Evolutionary conservation across 2,888 invertebrate genomes (phyloP).

Genomic region (Campopleginae sp.): DNA sequence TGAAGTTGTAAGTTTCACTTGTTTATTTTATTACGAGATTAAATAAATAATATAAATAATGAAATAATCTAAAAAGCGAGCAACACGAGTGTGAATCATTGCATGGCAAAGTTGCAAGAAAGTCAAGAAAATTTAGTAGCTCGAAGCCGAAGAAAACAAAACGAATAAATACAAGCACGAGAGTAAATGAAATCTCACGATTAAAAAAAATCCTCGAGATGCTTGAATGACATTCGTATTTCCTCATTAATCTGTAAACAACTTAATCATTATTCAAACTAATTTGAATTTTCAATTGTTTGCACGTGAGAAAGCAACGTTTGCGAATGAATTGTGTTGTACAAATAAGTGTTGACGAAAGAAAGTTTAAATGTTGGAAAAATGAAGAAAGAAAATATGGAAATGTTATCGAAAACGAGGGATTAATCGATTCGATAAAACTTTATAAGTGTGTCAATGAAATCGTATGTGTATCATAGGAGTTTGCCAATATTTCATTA

Average conservation of each 20-base stretch:
- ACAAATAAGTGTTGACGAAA: slow-evolving; percentile 57
- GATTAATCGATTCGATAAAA: slow-evolving; percentile 31
- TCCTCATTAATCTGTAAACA: slow-evolving; percentile 8
- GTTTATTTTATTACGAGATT: slow-evolving; percentile 67
- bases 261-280: slow-evolving; percentile 25
- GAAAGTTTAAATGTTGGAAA: not conserved
- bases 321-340: slow-evolving; percentile 57
- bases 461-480: slow-evolving; percentile 52
- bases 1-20: slow-evolving; percentile 61
- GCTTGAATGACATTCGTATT: slow-evolving; percentile 45
- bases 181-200: not conserved
- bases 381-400: slow-evolving; percentile 5
- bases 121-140: not conserved
- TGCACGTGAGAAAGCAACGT: slow-evolving; percentile 42
- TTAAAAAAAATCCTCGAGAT: slow-evolving; percentile 28
- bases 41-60: slow-evolving; percentile 48
- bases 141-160: not conserved
- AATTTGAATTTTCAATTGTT: slow-evolving; percentile 45
- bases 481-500: slow-evolving; percentile 62
- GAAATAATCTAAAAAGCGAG: slow-evolving; percentile 20
- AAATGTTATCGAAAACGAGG: slow-evolving; percentile 21
- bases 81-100: slow-evolving; percentile 29
- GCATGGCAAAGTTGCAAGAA: slow-evolving; percentile 10
- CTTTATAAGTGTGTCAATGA: slow-evolving; percentile 29
- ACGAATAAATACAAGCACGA: not conserved